Evolutionary conservation across 2,113 vertebrate species (phyloP).

Genomic region (Aix galericulata): DNA sequence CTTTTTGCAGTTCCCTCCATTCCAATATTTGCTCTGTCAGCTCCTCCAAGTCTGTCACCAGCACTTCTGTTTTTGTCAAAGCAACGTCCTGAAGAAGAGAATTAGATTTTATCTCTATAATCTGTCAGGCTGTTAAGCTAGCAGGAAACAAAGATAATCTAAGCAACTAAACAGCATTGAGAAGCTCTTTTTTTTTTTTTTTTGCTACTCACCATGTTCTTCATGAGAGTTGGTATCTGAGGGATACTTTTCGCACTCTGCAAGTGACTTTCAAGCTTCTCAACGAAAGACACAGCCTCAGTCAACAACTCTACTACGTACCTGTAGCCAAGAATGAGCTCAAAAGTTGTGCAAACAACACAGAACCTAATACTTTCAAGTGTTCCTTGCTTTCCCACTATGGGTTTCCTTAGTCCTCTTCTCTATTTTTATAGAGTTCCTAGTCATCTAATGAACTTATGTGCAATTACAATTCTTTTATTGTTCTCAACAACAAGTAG

Average conservation of each 20-base stretch:
- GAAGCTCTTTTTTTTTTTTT: background rate
- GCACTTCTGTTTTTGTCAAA: conserved; percentile 75
- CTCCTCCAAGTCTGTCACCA: conserved; percentile 78
- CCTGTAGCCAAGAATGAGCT: conserved; percentile 69
- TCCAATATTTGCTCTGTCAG: conserved; percentile 81
- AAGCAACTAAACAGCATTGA: background rate
- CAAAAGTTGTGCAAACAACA: background rate
- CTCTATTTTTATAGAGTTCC: background rate
- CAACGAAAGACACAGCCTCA: conserved; percentile 84
- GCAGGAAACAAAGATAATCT: background rate
- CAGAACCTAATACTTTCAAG: background rate
- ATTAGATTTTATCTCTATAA: background rate
- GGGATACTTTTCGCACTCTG: conserved; percentile 72
- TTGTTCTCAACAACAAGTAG: background rate
- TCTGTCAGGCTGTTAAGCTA: background rate
- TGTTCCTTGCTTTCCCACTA: background rate
- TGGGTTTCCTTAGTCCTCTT: background rate
- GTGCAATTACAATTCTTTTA: background rate
- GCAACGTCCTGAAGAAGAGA: conserved; percentile 76
- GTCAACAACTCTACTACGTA: conserved; percentile 79
- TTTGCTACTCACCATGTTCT: conserved; percentile 83
- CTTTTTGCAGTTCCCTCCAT: conserved; percentile 77
- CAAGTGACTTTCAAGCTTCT: conserved; percentile 84
- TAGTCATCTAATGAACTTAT: background rate
- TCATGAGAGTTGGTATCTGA: conserved; percentile 58